Evolutionary conservation across 2,888 invertebrate species (phyloP).

Genomic region (Philaethria dido): DNA sequence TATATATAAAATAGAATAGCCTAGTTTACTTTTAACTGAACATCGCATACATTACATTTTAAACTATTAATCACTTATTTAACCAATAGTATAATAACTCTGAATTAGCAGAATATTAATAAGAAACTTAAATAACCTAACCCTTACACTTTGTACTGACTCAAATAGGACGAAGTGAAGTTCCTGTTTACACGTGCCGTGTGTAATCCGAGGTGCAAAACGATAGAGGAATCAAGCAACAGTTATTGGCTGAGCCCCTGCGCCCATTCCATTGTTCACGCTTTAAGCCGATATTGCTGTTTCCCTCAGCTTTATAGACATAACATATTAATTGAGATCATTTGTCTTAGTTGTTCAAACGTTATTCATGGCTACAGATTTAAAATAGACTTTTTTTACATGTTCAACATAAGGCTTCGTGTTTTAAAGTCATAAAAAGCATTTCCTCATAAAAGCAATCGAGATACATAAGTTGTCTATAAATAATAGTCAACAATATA

Average conservation of each 20-base stretch:
- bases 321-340: constrained; percentile 24
- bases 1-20: too few relatives aligned
- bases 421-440: too few relatives aligned
- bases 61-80: too few relatives aligned
- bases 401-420: too few relatives aligned
- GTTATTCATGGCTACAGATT: background rate
- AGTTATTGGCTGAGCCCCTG: constrained; percentile 55
- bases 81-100: background rate
- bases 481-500: constrained; percentile 2
- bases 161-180: constrained; percentile 25
- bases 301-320: constrained; percentile 28
- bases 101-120: background rate
- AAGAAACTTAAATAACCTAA: background rate
- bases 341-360: constrained; percentile 17
- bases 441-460: background rate
- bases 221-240: constrained; percentile 68
- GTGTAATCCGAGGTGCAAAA: constrained; percentile 68
- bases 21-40: too few relatives aligned
- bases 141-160: background rate
- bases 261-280: constrained; percentile 39
- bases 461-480: background rate
- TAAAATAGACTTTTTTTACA: too few relatives aligned
- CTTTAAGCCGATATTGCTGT: constrained; percentile 36
- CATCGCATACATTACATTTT: too few relatives aligned
- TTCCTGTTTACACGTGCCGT: constrained; percentile 45